These are phyloP conservation scores for Cephus spinipes DNA, from an alignment of 2,888 invertebrate genomes.

Conservation along the genomic window DNA sequence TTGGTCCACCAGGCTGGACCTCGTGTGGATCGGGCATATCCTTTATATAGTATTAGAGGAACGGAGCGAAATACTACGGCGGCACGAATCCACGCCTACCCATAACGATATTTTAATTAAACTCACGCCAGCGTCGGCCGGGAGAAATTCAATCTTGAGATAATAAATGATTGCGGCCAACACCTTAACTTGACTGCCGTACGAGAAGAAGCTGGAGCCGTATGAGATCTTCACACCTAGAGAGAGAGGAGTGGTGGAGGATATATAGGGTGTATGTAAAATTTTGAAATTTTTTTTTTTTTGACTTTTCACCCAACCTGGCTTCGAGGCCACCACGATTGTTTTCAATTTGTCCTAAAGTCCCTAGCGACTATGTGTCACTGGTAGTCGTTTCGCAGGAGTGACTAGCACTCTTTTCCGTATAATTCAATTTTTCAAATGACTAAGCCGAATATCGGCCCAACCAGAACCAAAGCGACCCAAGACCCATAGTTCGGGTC, in stretches of 20 bases:
- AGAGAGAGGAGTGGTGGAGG: no score
- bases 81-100: slow-evolving; percentile 64
- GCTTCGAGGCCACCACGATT: no score
- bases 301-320: no score
- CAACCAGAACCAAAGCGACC: slow-evolving; percentile 8
- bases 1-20: background rate
- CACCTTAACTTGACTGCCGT: slow-evolving; percentile 59
- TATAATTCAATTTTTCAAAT: slow-evolving; percentile 41
- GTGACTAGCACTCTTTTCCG: slow-evolving; percentile 16
- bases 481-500: background rate
- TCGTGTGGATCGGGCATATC: background rate
- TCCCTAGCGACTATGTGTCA: no score
- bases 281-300: no score
- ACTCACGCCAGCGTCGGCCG: slow-evolving; percentile 56
- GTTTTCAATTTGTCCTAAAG: no score
- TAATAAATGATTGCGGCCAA: slow-evolving; percentile 67
- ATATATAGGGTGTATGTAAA: no score
- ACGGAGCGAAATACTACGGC: slow-evolving; percentile 45
- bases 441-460: slow-evolving; percentile 26
- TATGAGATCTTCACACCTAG: background rate
- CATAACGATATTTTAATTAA: slow-evolving; percentile 68
- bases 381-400: background rate
- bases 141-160: slow-evolving; percentile 67
- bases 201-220: slow-evolving; percentile 24
- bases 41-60: background rate